These are phyloP conservation scores for Pachyseris speciosa DNA, from an alignment of 64 coral and sea anemone genomes.

Conservation along the genomic window DNA sequence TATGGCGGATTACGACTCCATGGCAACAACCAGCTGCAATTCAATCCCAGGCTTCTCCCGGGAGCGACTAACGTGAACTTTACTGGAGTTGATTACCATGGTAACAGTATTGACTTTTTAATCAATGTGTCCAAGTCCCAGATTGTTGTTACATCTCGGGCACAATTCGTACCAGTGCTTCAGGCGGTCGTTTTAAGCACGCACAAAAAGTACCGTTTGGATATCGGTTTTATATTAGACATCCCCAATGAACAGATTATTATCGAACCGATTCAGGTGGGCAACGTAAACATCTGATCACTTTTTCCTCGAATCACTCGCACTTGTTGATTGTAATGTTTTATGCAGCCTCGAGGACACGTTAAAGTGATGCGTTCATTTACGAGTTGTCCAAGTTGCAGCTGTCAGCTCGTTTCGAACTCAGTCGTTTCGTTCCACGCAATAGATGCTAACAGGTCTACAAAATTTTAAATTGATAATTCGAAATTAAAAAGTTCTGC, in stretches of 20 bases:
- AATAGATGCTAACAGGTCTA: no score
- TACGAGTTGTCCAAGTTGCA: no score
- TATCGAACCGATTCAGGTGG: neutral
- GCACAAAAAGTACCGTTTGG: neutral
- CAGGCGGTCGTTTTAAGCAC: slow-evolving; percentile 25
- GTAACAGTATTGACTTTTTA: slow-evolving; percentile 71
- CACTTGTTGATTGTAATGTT: no score
- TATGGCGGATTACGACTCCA: slow-evolving; percentile 86
- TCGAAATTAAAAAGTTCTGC: no score
- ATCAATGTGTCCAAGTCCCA: slow-evolving; percentile 32
- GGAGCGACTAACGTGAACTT: slow-evolving; percentile 51
- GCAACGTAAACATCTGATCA: neutral
- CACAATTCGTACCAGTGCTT: slow-evolving; percentile 26
- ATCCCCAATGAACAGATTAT: neutral
- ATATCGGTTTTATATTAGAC: slow-evolving; percentile 2
- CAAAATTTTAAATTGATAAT: no score
- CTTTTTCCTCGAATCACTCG: neutral
- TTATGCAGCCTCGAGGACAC: no score
- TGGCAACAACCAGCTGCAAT: slow-evolving; percentile 61
- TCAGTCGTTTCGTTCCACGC: no score
- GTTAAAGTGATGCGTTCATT: no score
- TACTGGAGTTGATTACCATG: slow-evolving; percentile 85
- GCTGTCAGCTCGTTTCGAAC: no score
- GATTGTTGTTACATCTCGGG: slow-evolving; percentile 75
- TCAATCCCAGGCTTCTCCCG: slow-evolving; percentile 74